Base-by-base conservation (phyloP, 37 sponge, comb jelly and placozoan genomes). In the Haliclona indistincta region DNA sequence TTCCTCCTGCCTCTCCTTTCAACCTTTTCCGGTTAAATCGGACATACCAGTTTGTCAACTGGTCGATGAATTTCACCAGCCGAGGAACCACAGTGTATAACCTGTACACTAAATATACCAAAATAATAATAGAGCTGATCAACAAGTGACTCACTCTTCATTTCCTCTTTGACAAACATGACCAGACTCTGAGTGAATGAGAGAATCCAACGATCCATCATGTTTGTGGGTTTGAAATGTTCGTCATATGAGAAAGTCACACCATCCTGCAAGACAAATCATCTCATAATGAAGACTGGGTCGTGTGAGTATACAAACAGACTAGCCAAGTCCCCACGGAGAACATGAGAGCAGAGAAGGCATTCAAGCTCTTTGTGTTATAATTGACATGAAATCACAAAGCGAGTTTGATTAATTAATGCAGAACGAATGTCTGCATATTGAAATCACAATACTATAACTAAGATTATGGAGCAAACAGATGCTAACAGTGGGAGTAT, bases 41-140 rank as follows among this genome's bases (percentile, higher is more conserved):
- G 40, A 97, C 89, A 74, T 97, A 97, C 98, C 98, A 97, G 87
- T 97, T 97, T 23, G 98, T 97, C 61, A 97, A 75, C 75, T 92
- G 90, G 60, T 88, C 94, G 19, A 97, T 91, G 82, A 88, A 97
- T 63, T 45, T 72, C 34, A 97, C 77, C 47, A 97, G 86, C 26
- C 89, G 86, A 11, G 98, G 98, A 11, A 94, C 84, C 17, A 97
- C 98, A 54, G 98, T 97, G 85, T 97, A 97, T 26, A 97, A 84
- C 6, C 87, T 70, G 63, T 97, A 97, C 34, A 78, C 96, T 93
- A 28, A 23, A 40, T 47, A 20, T 7, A 44, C 35, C 11, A 45
- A 29, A n/a, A 56, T 61, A 60, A 56, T 13, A 32, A 70, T 7
- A 36, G 36, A 78, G 68, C 20, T 54, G 15, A 38, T 51, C 33